Conservation (phyloP, 2,113 vertebrate genomes). For the Cololabis saira region DNA sequence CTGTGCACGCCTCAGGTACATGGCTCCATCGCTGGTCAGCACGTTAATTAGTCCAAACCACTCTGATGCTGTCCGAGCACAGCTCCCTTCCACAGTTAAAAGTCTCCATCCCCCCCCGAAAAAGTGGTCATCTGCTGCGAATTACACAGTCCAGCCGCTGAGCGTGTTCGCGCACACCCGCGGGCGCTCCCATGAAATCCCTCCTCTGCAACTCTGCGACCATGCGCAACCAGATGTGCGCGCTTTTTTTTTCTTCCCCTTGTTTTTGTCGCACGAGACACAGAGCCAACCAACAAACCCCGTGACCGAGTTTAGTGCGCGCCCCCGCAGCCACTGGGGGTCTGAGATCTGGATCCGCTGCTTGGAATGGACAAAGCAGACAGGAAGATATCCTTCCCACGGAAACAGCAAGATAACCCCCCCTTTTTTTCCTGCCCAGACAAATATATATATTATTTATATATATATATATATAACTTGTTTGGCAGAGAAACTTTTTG, state of each 20-base stretch:
- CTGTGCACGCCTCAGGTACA: background rate
- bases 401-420: conserved; percentile 42
- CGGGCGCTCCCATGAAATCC: conserved; percentile 41
- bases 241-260: background rate
- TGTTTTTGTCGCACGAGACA: conserved; percentile 28
- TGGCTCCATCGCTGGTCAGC: conserved; percentile 19
- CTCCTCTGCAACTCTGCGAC: conserved; percentile 63
- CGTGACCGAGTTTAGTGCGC: conserved; percentile 68
- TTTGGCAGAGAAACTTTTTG: too few relatives aligned
- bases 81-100: conserved; percentile 53
- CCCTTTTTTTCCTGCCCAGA: background rate
- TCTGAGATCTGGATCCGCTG: conserved; percentile 61
- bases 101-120: conserved; percentile 66
- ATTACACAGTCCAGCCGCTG: conserved; percentile 66
- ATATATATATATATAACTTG: too few relatives aligned
- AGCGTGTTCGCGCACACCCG: conserved; percentile 32
- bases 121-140: conserved; percentile 82
- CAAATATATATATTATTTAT: too few relatives aligned
- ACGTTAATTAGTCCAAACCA: conserved; percentile 35
- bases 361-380: conserved; percentile 66
- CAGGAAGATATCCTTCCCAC: conserved; percentile 65
- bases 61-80: conserved; percentile 54
- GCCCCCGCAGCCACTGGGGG: conserved; percentile 49
- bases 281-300: conserved; percentile 34
- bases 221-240: conserved; percentile 64